These are phyloP conservation scores for Apamea crenata DNA, from an alignment of 2,888 invertebrate genomes.

Conservation along the genomic window DNA sequence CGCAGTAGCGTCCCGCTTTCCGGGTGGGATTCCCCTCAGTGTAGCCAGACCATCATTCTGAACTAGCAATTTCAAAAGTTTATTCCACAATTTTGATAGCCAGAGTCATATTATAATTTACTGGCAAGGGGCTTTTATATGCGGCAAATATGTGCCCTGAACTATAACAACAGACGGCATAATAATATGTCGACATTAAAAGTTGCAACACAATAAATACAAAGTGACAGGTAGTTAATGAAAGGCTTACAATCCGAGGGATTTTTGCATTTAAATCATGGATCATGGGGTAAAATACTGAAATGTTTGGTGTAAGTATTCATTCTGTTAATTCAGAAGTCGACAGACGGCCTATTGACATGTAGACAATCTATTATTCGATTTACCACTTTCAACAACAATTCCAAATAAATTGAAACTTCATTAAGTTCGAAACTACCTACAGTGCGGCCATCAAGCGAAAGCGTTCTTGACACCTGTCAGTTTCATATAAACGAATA, in stretches of 20 bases:
- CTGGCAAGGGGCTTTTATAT: constrained; percentile 11
- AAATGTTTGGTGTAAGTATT: background rate
- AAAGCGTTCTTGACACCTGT: background rate
- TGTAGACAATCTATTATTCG: background rate
- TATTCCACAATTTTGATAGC: constrained; percentile 7
- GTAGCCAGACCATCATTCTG: background rate
- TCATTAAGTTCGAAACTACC: background rate
- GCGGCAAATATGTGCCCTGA: constrained; percentile 15
- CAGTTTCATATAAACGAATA: background rate
- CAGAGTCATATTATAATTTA: constrained; percentile 1
- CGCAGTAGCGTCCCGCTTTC: too few relatives aligned
- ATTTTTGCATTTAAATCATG: constrained; percentile 14
- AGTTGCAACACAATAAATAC: constrained; percentile 27
- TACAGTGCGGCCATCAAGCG: background rate
- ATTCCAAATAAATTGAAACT: background rate
- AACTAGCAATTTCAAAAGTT: background rate
- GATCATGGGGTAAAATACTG: background rate
- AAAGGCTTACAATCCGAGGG: constrained; percentile 8
- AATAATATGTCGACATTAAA: constrained; percentile 26
- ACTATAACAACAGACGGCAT: background rate
- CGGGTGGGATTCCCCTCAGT: background rate
- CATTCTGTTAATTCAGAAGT: background rate
- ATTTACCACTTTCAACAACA: background rate
- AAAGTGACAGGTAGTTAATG: constrained; percentile 17
- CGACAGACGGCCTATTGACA: background rate